Base-by-base conservation (phyloP, 2,113 vertebrate species). In the Phylloscopus trochiloides region DNA sequence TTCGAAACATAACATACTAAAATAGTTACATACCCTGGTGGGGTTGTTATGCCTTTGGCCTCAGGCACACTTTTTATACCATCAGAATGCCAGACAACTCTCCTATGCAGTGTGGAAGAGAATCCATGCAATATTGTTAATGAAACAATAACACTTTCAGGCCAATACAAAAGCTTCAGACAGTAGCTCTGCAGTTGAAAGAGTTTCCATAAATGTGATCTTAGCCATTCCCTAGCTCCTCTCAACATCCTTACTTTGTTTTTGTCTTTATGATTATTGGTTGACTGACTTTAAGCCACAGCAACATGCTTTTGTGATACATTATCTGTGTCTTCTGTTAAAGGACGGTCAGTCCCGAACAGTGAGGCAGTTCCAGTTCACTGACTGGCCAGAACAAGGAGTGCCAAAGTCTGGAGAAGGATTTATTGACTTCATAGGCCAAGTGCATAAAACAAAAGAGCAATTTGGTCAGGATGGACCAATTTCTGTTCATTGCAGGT, bases 381-480 rank as follows among this genome's bases (percentile, higher is more conserved):
- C 99, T 48, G 99, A 99, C 98, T 99, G 99, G 99, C 99, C 99
- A 40, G 99, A 99, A 83, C 99, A 99, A 98, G 99, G 99, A 97
- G 99, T 99, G 97, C 99, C 99, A 97, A 99, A 99, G 97, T 99
- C 99, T 85, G 99, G 99, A 97, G 99, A 99, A 98, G 99, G 99
- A 86, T 99, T 99, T 97, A 99, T 99, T 95, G 99, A 99, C 96
- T 99, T 99, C 98, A 99, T 99, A 29, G 99, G 99, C 92, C 99
- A 99, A 98, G 99, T 99, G 40, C 99, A 99, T 98, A 99, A 99
- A 99, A 99, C 99, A 88, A 99, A 99, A 98, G 99, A 99, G 95
- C 99, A 99, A 96, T 99, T 99, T 93, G 99, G 99, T 94, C 99
- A 99, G 97, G 99, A 99, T 79, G 99, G 99, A 81, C 99, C 99